Base-by-base conservation (phyloP, 2,888 invertebrate species). In the Volucella inanis region DNA sequence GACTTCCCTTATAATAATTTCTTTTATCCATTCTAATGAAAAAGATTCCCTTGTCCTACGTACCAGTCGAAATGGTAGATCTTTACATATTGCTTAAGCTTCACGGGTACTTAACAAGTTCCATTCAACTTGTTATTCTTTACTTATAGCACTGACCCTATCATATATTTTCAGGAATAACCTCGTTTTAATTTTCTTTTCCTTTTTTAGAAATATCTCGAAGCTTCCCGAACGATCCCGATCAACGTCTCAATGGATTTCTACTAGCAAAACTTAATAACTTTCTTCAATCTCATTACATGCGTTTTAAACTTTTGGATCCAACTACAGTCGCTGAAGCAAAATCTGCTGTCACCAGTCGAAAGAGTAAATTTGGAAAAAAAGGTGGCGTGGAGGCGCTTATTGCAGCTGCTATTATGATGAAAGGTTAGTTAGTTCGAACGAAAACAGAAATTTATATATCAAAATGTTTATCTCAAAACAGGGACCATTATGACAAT, bases 171-270 rank as follows among this genome's bases (percentile, higher is more conserved):
- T 22, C 1, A 22, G 18, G 3, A 22, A 22, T 22, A 22, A 22
- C 2, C 18, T 22, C 4, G 4, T 31, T 31, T 31, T 3, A 43
- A 18, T 11, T n/a, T 52, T 3, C 75, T 52, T 55, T 54, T 22
- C 3, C 14, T n/a, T n/a, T 67, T 79, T 68, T 8, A 88, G 96
- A 96, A 89, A 91, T 96, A 3, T 96, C 96, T 0, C 93, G 96
- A 81, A 94, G 95, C 57, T 94, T 96, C 89, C 96, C 96, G 0
- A 94, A 95, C 57, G 96, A 96, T 89, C 95, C 96, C 11, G 95
- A 96, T 88, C 95, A 95, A 64, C 93, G 96, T 43, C 91, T 97
- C 65, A 96, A 97, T 89, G 96, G 95, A 52, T 96, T 95, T 88
- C 93, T 97, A 43, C 89, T 96, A 87, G 95, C 94, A 88, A 95